Conservation (phyloP, 2,888 invertebrate genomes). For the Hybos culiciformis region DNA sequence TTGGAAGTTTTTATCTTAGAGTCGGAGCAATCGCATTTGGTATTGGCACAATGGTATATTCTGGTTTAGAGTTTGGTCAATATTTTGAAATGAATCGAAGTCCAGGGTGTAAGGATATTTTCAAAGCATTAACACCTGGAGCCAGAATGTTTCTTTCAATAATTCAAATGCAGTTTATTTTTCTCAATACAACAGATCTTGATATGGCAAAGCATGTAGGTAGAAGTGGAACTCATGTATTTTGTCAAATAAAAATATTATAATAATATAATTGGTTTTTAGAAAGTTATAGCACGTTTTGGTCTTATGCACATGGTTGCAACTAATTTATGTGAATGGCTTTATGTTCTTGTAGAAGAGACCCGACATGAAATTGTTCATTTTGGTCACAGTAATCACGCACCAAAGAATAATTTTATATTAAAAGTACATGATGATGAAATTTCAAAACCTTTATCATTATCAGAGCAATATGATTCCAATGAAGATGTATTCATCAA, state of each 20-base stretch:
- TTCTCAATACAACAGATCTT: slow-evolving; percentile 69
- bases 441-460: slow-evolving; percentile 30
- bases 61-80: slow-evolving; percentile 56
- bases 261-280: too few relatives aligned
- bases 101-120: slow-evolving; percentile 46
- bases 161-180: slow-evolving; percentile 86
- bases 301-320: slow-evolving; percentile 87
- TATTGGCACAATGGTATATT: slow-evolving; percentile 58
- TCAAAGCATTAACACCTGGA: slow-evolving; percentile 65
- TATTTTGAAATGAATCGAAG: slow-evolving; percentile 54
- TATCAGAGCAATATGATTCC: too few relatives aligned
- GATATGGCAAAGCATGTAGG: slow-evolving; percentile 49
- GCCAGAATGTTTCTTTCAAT: slow-evolving; percentile 72
- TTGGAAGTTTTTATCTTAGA: slow-evolving; percentile 76
- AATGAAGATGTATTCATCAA: not conserved
- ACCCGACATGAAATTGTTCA: slow-evolving; percentile 77
- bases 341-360: slow-evolving; percentile 74
- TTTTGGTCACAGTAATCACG: slow-evolving; percentile 38
- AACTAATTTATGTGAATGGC: slow-evolving; percentile 86
- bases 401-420: slow-evolving; percentile 15
- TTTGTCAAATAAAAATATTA: too few relatives aligned
- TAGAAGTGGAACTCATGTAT: too few relatives aligned
- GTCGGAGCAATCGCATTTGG: slow-evolving; percentile 55
- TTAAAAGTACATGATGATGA: not conserved
- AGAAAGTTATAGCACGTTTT: slow-evolving; percentile 65